Base-by-base conservation (phyloP, 2,113 vertebrate genomes). In the Accipiter cooperii region DNA sequence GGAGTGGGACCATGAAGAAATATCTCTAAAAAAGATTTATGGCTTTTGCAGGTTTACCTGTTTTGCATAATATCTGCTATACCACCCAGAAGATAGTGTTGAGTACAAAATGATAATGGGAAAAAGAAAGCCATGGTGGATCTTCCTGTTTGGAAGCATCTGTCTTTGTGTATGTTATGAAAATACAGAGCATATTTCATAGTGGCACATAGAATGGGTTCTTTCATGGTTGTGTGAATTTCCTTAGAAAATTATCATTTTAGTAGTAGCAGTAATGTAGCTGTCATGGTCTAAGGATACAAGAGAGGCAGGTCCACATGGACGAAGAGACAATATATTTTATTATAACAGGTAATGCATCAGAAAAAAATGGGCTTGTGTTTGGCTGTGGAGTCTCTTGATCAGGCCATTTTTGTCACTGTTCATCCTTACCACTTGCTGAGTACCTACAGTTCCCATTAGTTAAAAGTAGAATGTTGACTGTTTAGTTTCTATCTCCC, bases 181-280 rank as follows among this genome's bases (percentile, higher is more conserved):
- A 91, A 91, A 92, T 46, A 95, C 58, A 95, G 79, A 94, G 69
- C 22, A 44, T 69, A 88, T 90, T 93, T 89, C 81, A 73, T 38
- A 79, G 25, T 58, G 52, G 89, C 42, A 77, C 40, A 68, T 0
- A 83, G 47, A 74, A 86, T 57, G 28, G n/a, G 28, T 66, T 69
- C 79, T 94, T 90, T 66, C 65, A 77, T 51, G 36, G 34, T 73
- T 79, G 26, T 47, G 64, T 73, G 63, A 84, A 84, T 78, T 78
- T 54, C n/a, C 52, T 60, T 58, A 78, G 29, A 65, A 70, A 86
- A 63, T 51, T 46, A 82, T 61, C 17, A 69, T 71, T 78, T 87
- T 49, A 60, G 33, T 54, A 81, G 61, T 14, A 82, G 65, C 87
- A 87, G 57, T 51, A 87, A 84, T 2, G 3, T 9, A 94, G 70